A percentile compares a stretch with the other conserved stretches of the same genome.
Evolutionary conservation across 1,140 invertebrate genomes (phyloP).

Genomic region (Coelopa frigida): DNA sequence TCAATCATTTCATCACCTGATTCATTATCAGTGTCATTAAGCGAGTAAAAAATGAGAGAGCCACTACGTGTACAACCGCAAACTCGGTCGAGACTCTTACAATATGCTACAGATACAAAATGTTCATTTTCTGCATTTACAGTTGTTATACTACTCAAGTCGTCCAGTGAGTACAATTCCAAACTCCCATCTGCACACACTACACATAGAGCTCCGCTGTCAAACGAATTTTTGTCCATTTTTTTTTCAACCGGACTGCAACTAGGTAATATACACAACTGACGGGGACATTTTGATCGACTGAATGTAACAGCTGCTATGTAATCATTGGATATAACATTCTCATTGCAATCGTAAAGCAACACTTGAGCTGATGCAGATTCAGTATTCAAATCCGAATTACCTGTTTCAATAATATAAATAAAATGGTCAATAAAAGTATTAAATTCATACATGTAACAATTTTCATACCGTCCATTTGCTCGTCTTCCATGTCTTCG

Average conservation of each 20-base stretch:
- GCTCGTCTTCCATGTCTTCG: slow-evolving; percentile 26
- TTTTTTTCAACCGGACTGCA: slow-evolving; percentile 21
- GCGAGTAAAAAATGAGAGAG: slow-evolving; percentile 72
- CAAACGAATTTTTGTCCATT: slow-evolving; percentile 41
- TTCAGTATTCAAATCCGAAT: slow-evolving; percentile 24
- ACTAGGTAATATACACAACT: slow-evolving; percentile 59
- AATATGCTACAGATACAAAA: slow-evolving; percentile 69
- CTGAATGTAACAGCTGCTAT: slow-evolving; percentile 55
- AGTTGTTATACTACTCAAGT: slow-evolving; percentile 55
- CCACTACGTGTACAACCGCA: slow-evolving; percentile 74
- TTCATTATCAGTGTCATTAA: slow-evolving; percentile 63
- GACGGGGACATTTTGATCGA: slow-evolving; percentile 56
- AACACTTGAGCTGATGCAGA: slow-evolving; percentile 45
- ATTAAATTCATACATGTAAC: neutral
- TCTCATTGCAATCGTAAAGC: slow-evolving; percentile 54
- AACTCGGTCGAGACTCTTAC: slow-evolving; percentile 72
- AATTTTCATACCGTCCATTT: slow-evolving; percentile 14
- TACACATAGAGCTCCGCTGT: slow-evolving; percentile 42
- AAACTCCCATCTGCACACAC: slow-evolving; percentile 64
- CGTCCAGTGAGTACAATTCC: slow-evolving; percentile 57
- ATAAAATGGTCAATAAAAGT: neutral
- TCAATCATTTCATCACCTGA: slow-evolving; percentile 59
- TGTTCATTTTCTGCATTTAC: slow-evolving; percentile 58
- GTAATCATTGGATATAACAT: slow-evolving; percentile 54
- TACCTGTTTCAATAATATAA: slow-evolving; percentile 11